Evolutionary conservation across 2,888 invertebrate species (phyloP).

Genomic region (Tricholauxania praeusta): DNA sequence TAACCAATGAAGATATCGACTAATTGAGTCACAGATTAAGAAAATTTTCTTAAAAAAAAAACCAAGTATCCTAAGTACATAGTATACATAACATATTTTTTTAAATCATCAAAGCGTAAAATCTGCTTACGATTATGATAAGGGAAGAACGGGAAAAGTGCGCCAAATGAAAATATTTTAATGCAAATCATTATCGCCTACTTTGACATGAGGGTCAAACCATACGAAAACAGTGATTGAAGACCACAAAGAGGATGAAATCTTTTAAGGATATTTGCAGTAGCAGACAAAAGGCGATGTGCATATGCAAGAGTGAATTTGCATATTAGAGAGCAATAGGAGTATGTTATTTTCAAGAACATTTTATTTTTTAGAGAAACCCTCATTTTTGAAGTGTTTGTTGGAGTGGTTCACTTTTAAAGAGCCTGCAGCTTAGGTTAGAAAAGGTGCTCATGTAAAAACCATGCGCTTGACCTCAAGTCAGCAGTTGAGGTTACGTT

Average conservation of each 20-base stretch:
- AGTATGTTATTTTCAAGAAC: not conserved
- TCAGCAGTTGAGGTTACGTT: no score
- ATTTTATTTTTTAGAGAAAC: not conserved
- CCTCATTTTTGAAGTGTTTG: no score
- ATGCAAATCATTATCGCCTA: slow-evolving; percentile 30
- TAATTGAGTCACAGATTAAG: no score
- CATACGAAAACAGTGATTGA: slow-evolving; percentile 30
- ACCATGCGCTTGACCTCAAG: no score
- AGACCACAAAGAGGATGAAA: slow-evolving; percentile 35
- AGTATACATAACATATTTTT: not conserved
- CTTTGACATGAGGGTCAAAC: slow-evolving; percentile 32
- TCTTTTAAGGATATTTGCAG: slow-evolving; percentile 53
- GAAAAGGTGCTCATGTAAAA: no score
- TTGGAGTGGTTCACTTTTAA: no score
- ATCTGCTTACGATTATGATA: slow-evolving; percentile 53
- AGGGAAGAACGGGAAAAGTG: slow-evolving; percentile 43
- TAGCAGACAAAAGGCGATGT: slow-evolving; percentile 21
- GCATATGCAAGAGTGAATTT: slow-evolving; percentile 30
- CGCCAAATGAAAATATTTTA: slow-evolving; percentile 53
- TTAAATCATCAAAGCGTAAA: slow-evolving; percentile 41
- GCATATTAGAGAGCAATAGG: slow-evolving; percentile 16
- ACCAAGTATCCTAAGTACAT: no score
- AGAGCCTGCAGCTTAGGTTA: no score
- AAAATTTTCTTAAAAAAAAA: no score
- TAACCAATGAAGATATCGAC: no score